Conservation (phyloP, 1,140 invertebrate genomes). For the Muscidifurax raptorellus region DNA sequence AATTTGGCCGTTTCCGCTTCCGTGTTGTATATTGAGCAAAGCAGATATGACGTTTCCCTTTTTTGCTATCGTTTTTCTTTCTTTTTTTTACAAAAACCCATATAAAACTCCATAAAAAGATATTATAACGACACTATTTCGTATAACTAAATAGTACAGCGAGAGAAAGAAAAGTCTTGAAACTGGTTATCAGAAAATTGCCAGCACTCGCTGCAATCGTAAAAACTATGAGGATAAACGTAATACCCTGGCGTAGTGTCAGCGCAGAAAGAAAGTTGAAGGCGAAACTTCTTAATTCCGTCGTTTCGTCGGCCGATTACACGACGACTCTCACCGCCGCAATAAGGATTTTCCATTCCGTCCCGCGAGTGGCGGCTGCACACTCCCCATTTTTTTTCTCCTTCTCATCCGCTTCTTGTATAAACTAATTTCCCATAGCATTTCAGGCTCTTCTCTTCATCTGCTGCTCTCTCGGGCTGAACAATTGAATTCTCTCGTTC, state of each 20-base stretch:
- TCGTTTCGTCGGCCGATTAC: constrained; percentile 28
- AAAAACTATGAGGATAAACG: constrained; percentile 24
- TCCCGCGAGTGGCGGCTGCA: neutral
- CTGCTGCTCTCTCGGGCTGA: constrained; percentile 57
- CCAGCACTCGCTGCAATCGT: neutral
- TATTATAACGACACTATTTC: neutral
- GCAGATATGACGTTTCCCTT: neutral
- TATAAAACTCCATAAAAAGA: too few relatives aligned
- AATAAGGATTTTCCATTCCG: constrained; percentile 28
- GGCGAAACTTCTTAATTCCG: constrained; percentile 48
- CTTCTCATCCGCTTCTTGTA: constrained; percentile 47
- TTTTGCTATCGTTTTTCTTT: neutral
- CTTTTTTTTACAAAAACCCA: neutral
- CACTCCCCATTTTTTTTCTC: constrained; percentile 55
- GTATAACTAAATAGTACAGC: neutral
- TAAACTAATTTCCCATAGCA: constrained; percentile 38
- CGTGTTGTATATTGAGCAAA: neutral
- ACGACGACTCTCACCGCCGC: constrained; percentile 8
- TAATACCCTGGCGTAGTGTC: neutral
- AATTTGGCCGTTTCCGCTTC: constrained; percentile 31
- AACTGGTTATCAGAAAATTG: neutral
- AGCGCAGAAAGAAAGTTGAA: neutral
- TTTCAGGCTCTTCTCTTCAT: constrained; percentile 51
- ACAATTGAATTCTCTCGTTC: constrained; percentile 77
- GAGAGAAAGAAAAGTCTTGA: neutral